These are phyloP conservation scores for Frieseomelitta varia DNA, from an alignment of 1,140 invertebrate genomes.

Conservation along the genomic window DNA sequence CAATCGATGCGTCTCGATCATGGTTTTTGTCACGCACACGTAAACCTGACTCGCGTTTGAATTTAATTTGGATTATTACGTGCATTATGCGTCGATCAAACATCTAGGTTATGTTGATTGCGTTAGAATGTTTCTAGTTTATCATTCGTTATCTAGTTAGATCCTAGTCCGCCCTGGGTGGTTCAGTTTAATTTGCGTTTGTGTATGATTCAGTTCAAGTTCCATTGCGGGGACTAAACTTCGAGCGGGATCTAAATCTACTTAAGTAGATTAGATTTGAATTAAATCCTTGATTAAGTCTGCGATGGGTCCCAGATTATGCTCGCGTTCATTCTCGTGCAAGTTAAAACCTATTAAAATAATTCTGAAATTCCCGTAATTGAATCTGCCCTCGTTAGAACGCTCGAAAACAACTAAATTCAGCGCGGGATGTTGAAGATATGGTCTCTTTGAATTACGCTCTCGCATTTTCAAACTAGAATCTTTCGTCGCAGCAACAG, in stretches of 20 bases:
- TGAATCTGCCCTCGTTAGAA: background rate
- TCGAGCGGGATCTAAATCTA: background rate
- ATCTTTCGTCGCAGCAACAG: no score
- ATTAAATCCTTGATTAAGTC: background rate
- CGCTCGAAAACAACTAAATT: background rate
- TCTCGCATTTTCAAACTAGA: no score
- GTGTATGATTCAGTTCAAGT: background rate
- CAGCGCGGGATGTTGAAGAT: background rate
- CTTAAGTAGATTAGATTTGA: background rate
- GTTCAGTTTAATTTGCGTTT: background rate
- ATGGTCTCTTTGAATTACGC: no score
- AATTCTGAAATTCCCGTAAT: background rate
- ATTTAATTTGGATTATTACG: no score
- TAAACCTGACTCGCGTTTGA: no score
- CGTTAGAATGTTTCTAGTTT: background rate
- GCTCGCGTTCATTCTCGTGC: background rate
- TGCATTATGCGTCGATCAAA: no score
- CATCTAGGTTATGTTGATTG: background rate
- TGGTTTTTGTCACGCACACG: background rate
- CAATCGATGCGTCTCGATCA: background rate
- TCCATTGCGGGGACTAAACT: background rate
- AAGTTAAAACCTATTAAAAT: background rate
- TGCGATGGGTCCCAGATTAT: background rate
- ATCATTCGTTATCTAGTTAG: background rate
- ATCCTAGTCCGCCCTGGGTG: background rate